Conservation (phyloP, 2,888 invertebrate species). For the Nymphalis polychloros region DNA sequence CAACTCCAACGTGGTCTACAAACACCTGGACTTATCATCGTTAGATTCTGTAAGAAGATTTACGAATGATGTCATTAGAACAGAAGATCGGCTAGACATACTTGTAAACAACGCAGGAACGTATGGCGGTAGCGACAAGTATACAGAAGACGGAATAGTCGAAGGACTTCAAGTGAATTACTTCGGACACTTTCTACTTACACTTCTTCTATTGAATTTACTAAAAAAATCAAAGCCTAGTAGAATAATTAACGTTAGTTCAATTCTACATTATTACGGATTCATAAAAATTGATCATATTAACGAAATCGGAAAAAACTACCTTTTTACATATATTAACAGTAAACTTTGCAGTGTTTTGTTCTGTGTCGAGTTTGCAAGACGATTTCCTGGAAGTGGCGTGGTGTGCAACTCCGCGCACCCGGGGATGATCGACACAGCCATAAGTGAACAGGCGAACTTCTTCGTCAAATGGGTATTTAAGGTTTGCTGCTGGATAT, state of each 20-base stretch:
- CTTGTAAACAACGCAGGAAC: constrained; percentile 72
- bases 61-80: constrained; percentile 60
- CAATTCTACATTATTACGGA: constrained; percentile 61
- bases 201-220: constrained; percentile 71
- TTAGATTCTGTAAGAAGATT: constrained; percentile 63
- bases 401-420: constrained; percentile 84
- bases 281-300: constrained; percentile 34
- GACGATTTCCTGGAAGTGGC: constrained; percentile 71
- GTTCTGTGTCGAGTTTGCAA: constrained; percentile 77
- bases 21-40: constrained; percentile 48
- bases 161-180: constrained; percentile 77
- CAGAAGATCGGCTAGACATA: constrained; percentile 56
- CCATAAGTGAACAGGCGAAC: constrained; percentile 2
- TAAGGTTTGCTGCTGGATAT: constrained; percentile 2
- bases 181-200: constrained; percentile 83
- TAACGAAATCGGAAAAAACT: constrained; percentile 31
- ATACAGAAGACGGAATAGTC: constrained; percentile 81
- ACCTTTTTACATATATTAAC: constrained; percentile 36
- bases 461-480: neutral
- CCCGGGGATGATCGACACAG: constrained; percentile 70
- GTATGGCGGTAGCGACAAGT: constrained; percentile 28
- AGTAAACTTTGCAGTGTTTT: constrained; percentile 80
- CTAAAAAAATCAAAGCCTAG: constrained; percentile 54
- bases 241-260: constrained; percentile 79
- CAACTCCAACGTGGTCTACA: constrained; percentile 40